Percentiles rank a stretch among this genome's conserved stretches.
These are phyloP conservation scores for Chrysotoxum bicinctum DNA, from an alignment of 2,888 invertebrate species.

Conservation along the genomic window DNA sequence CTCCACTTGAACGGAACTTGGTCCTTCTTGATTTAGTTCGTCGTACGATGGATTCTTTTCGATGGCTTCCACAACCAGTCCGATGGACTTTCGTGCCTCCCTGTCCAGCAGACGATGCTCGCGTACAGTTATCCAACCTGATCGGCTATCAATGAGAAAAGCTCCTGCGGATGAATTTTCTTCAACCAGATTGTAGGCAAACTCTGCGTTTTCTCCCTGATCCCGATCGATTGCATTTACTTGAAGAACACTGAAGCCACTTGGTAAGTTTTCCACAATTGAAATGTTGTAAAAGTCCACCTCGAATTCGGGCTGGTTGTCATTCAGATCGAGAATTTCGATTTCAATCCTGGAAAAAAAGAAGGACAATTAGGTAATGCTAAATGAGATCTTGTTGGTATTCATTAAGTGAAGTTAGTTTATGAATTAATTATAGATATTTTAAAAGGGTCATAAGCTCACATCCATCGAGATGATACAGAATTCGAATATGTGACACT, in stretches of 20 bases:
- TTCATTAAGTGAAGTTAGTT: no score
- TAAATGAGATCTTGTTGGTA: no score
- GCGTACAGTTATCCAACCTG: slow-evolving; percentile 93
- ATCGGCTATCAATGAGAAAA: slow-evolving; percentile 89
- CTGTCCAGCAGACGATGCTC: slow-evolving; percentile 89
- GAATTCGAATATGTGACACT: no score
- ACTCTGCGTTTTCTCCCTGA: slow-evolving; percentile 93
- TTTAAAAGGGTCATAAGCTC: no score
- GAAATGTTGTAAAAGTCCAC: slow-evolving; percentile 95
- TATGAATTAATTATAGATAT: no score
- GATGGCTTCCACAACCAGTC: slow-evolving; percentile 89
- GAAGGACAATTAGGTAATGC: no score
- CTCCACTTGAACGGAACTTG: slow-evolving; percentile 88
- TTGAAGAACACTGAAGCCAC: slow-evolving; percentile 84
- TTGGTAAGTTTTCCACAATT: slow-evolving; percentile 94
- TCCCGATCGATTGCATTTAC: slow-evolving; percentile 91
- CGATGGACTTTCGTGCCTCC: slow-evolving; percentile 88
- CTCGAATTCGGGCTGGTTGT: slow-evolving; percentile 93
- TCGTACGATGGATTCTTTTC: slow-evolving; percentile 87
- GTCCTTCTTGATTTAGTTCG: slow-evolving; percentile 76
- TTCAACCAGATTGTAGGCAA: slow-evolving; percentile 87
- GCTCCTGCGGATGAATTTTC: slow-evolving; percentile 87
- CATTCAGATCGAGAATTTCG: slow-evolving; percentile 89
- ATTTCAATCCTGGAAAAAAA: slow-evolving; percentile 84
- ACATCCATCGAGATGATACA: no score